Evolutionary conservation across 2,113 vertebrate genomes (phyloP), one percentile per base, ranked within the genome.

Genomic region (Pygoscelis antarcticus): DNA sequence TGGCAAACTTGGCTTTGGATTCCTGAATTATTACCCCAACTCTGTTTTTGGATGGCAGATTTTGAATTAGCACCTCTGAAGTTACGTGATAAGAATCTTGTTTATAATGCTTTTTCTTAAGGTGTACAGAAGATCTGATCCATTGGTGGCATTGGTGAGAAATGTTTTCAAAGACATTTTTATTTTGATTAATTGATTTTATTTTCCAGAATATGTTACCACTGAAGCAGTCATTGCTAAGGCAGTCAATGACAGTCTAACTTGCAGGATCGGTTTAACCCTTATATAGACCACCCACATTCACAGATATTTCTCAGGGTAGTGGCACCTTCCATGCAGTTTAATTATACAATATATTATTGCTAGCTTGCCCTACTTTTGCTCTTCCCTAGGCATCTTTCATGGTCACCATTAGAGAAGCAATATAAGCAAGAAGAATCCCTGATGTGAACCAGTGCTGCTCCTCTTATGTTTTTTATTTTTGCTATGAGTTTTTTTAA

Each of bases 1-100:
- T 30, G 23, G 6, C 1, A 83, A 87, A 36, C 3, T 16, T 0
- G 0, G 4, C 2, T 29, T 66, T 57, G 25, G 30, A 54, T 70
- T 77, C 34, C 36, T 21, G 10, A 81, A 11, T 44, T 55, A 7
- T 38, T 54, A 15, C 10, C 34, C 64, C 10, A 47, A 5, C 6
- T 69, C 6, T 77, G 3, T 5, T 52, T 83, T 66, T 49, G 3
- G 8, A 13, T 58, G 38, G 17, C 9, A 32, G 19, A 47, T 64
- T 91, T 81, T 64, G 32, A n/a, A n/a, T 52, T 57, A 21, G 1
- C 3, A 29, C 3, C 34, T 21, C 26, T 55, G 44, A 69, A 65
- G 7, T 64, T 38, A 58, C 4, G 10, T 34, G 1, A 6, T 25
- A 58, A 60, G 10, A 51, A n/a, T 11, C 5, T 47, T 12, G 5